Evolutionary conservation across 2,113 vertebrate genomes (phyloP).

Genomic region (Anguilla japonica): DNA sequence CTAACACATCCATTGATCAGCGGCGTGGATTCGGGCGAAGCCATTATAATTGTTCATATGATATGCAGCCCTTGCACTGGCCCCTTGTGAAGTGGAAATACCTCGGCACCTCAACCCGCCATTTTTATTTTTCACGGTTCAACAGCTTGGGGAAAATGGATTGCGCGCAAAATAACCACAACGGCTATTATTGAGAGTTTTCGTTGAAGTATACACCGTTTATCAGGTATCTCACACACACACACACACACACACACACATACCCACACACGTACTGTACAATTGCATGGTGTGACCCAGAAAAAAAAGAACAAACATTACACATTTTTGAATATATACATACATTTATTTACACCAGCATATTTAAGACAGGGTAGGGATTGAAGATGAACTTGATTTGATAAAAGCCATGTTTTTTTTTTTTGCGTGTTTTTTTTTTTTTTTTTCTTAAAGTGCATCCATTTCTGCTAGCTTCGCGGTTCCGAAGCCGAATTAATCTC

Average conservation of each 20-base stretch:
- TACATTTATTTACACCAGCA: background rate
- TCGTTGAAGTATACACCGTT: conserved; percentile 3
- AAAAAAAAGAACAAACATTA: background rate
- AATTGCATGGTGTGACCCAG: background rate
- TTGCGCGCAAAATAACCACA: background rate
- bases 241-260: conserved; percentile 12
- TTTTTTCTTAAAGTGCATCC: conserved; percentile 4
- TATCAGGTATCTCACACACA: background rate
- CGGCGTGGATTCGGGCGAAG: background rate
- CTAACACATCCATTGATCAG: background rate
- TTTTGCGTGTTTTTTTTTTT: conserved; percentile 6
- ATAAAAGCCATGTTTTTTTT: background rate
- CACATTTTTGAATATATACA: background rate
- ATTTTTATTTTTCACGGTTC: background rate
- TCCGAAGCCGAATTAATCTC: background rate
- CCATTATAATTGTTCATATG: background rate
- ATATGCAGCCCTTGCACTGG: background rate
- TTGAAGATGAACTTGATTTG: background rate
- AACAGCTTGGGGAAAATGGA: background rate
- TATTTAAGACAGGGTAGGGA: background rate
- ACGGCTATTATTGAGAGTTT: background rate
- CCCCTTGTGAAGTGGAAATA: conserved; percentile 12
- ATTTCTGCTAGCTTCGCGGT: conserved; percentile 17
- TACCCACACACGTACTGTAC: background rate
- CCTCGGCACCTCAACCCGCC: background rate